These are phyloP conservation scores for Colaptes auratus DNA, from an alignment of 2,113 vertebrate genomes.

Conservation along the genomic window DNA sequence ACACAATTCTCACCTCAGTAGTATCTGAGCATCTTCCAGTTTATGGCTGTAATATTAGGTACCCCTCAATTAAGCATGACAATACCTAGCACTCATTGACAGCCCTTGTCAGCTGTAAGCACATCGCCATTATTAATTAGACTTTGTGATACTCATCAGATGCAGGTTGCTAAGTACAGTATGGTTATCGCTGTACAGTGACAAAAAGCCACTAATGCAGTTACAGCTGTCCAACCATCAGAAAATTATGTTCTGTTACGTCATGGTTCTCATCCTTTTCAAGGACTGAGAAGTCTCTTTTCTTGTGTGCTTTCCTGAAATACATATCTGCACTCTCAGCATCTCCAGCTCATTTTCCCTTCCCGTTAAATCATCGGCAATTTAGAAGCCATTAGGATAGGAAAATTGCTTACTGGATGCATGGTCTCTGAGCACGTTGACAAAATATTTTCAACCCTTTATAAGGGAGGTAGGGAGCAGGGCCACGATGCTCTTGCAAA, in stretches of 20 bases:
- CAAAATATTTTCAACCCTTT: neutral
- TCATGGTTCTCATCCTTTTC: neutral
- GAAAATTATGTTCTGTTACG: neutral
- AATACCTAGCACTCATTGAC: neutral
- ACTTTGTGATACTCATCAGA: neutral
- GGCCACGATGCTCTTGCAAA: neutral
- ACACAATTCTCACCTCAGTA: neutral
- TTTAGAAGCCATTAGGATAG: conserved; percentile 3
- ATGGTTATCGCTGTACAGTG: neutral
- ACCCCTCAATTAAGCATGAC: neutral
- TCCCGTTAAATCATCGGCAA: neutral
- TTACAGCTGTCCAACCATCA: neutral
- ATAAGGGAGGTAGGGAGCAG: neutral
- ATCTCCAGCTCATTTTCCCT: conserved; percentile 13
- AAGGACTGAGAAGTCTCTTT: neutral
- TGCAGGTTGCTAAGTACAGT: neutral
- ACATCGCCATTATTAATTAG: neutral
- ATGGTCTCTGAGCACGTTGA: neutral
- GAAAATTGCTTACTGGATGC: neutral
- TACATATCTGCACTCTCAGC: neutral
- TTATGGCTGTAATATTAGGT: neutral
- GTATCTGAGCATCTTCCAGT: neutral
- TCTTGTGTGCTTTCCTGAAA: neutral
- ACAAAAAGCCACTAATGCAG: neutral
- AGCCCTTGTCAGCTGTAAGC: neutral